phyloP scores from a whole-genome alignment of 23 tunicate genomes.

The Oikopleura dioica region DNA sequence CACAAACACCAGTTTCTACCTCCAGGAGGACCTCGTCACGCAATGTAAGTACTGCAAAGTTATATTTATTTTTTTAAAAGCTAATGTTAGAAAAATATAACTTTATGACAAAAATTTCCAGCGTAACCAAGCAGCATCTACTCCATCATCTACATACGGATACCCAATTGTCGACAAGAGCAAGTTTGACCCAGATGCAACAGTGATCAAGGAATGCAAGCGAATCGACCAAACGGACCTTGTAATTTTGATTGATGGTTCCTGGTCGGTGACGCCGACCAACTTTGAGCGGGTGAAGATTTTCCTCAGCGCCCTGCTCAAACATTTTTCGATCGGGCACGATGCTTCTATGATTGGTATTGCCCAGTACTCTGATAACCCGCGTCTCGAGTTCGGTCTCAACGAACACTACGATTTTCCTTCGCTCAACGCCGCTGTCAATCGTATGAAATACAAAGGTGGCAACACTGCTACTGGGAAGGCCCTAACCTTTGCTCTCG shows the following conservation, averaged over 20 bases:
- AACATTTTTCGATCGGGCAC: constrained; percentile 55
- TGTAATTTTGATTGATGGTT: constrained; percentile 71
- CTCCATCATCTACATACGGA: neutral
- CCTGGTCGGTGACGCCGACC: constrained; percentile 75
- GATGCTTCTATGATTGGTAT: constrained; percentile 37
- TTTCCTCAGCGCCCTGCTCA: constrained; percentile 39
- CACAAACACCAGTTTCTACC: neutral
- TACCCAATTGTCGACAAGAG: neutral
- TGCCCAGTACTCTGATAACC: constrained; percentile 85
- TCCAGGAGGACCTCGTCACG: too few species aligned
- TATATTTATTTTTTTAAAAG: too few species aligned
- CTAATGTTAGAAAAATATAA: neutral
- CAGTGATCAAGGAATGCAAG: constrained; percentile 29
- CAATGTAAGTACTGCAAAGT: too few species aligned
- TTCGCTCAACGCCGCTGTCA: constrained; percentile 28
- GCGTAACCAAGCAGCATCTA: neutral
- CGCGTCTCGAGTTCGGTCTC: constrained; percentile 60
- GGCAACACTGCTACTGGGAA: constrained; percentile 94
- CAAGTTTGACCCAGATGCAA: neutral
- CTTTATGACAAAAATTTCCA: neutral
- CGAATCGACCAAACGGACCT: constrained; percentile 54
- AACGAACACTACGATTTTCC: constrained; percentile 40
- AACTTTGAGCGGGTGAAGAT: constrained; percentile 50
- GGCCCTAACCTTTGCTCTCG: constrained; percentile 40
- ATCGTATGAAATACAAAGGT: constrained; percentile 51